phyloP scores from a whole-genome alignment of 2,888 invertebrate species.

The Drosophila silvestris region DNA sequence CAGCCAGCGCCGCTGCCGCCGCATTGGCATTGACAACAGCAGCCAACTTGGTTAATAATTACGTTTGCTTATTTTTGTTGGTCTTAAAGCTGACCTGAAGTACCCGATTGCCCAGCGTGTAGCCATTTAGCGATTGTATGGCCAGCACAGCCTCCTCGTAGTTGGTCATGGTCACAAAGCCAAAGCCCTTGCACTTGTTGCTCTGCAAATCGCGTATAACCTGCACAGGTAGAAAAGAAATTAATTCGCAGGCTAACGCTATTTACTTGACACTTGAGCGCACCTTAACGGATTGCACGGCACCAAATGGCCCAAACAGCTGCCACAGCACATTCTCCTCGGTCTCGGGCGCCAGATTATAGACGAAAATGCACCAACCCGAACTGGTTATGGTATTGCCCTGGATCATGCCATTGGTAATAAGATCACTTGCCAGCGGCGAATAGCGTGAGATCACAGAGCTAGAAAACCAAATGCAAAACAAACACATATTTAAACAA shows the following conservation, averaged over 20 bases:
- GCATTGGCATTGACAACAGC: constrained; percentile 83
- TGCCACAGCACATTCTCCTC: constrained; percentile 99
- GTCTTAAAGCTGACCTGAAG: constrained; percentile 99
- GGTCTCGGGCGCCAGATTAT: constrained; percentile 97
- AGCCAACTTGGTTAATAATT: constrained; percentile 85
- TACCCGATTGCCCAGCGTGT: constrained; percentile 96
- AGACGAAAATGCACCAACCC: constrained; percentile 94
- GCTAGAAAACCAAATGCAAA: constrained; percentile 51
- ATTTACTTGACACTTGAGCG: constrained; percentile 71
- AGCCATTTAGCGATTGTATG: constrained; percentile 98
- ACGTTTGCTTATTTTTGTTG: constrained; percentile 91
- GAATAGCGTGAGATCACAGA: constrained; percentile 89
- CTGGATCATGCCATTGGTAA: constrained; percentile 91
- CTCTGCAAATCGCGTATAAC: constrained; percentile 97
- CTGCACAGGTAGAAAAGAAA: constrained; percentile 50
- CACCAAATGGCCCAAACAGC: constrained; percentile 98
- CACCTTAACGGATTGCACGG: constrained; percentile 98
- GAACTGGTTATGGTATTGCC: constrained; percentile 94
- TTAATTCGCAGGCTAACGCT: constrained; percentile 7
- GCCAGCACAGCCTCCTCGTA: constrained; percentile 98
- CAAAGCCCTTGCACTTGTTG: constrained; percentile 99
- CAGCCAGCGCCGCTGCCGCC: constrained; percentile 75
- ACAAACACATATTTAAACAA: neutral
- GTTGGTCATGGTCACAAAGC: constrained; percentile 99
- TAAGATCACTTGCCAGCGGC: constrained; percentile 93